A percentile compares a stretch with the other conserved stretches of the same genome.
These are phyloP conservation scores for Fragum whitleyi DNA, from an alignment of 2,888 invertebrate species.

Conservation along the genomic window DNA sequence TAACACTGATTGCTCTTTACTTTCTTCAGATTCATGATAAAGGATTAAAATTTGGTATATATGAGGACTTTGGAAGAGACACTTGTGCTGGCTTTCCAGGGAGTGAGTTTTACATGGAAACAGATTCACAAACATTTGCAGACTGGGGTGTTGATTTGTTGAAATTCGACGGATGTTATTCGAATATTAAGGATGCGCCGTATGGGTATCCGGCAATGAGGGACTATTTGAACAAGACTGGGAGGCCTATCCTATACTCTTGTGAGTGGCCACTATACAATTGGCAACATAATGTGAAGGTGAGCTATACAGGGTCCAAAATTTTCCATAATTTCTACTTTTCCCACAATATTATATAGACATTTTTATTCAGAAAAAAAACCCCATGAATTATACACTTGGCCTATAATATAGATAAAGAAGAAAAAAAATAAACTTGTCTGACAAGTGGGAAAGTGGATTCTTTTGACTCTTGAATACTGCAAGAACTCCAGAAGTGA, in stretches of 20 bases:
- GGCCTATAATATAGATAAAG: too few species aligned
- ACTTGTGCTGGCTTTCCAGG: slow-evolving; percentile 99
- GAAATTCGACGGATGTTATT: slow-evolving; percentile 98
- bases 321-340: too few species aligned
- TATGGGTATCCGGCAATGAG: slow-evolving; percentile 95
- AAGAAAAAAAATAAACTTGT: too few species aligned
- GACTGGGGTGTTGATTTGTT: slow-evolving; percentile 98
- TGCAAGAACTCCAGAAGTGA: too few species aligned
- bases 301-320: too few species aligned
- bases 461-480: too few species aligned
- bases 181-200: slow-evolving; percentile 88
- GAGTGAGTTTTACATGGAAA: slow-evolving; percentile 93
- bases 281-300: slow-evolving; percentile 11
- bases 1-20: too few species aligned
- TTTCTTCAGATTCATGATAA: slow-evolving; percentile 71
- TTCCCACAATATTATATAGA: too few species aligned
- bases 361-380: too few species aligned
- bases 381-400: too few species aligned
- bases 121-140: slow-evolving; percentile 96
- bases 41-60: slow-evolving; percentile 98
- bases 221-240: slow-evolving; percentile 94
- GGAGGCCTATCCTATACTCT: slow-evolving; percentile 97
- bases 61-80: slow-evolving; percentile 98
- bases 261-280: slow-evolving; percentile 98
- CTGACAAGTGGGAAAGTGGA: too few species aligned